phyloP scores from a whole-genome alignment of 2,797 vertebrate species.

The Protosalanx chinensis region DNA sequence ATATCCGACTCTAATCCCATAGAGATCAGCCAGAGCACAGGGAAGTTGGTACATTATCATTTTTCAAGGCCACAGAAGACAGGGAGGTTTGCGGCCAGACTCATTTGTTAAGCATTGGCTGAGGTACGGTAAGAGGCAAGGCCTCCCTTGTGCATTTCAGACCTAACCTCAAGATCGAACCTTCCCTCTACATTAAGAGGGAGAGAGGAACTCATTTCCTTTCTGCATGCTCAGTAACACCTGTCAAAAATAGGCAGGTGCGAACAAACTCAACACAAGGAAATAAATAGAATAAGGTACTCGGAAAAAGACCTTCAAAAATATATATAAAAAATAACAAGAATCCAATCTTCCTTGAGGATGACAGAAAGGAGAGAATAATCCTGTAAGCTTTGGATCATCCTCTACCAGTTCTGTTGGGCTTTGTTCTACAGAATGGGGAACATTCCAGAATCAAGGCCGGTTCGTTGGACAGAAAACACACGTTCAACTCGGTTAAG shows the following conservation, averaged over 20 bases:
- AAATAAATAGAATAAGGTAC: neutral
- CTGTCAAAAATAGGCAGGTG: neutral
- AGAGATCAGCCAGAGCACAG: constrained; percentile 1
- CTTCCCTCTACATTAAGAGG: neutral
- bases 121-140: constrained; percentile 29
- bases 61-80: constrained; percentile 23
- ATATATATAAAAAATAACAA: neutral
- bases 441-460: constrained; percentile 55
- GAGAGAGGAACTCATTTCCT: constrained; percentile 12
- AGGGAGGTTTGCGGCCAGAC: constrained; percentile 29
- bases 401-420: neutral
- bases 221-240: constrained; percentile 15
- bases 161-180: no score
- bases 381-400: neutral
- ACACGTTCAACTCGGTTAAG: constrained; percentile 56
- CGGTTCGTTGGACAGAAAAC: constrained; percentile 60
- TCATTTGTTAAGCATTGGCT: constrained; percentile 47
- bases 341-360: neutral
- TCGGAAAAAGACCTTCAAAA: neutral
- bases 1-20: constrained; percentile 23
- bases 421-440: constrained; percentile 1
- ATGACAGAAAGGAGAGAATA: neutral
- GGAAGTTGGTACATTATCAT: constrained; percentile 37
- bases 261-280: neutral
- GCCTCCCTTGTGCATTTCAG: neutral